phyloP scores from a whole-genome alignment of 2,797 vertebrate genomes.

The Acrocephalus scirpaceus region DNA sequence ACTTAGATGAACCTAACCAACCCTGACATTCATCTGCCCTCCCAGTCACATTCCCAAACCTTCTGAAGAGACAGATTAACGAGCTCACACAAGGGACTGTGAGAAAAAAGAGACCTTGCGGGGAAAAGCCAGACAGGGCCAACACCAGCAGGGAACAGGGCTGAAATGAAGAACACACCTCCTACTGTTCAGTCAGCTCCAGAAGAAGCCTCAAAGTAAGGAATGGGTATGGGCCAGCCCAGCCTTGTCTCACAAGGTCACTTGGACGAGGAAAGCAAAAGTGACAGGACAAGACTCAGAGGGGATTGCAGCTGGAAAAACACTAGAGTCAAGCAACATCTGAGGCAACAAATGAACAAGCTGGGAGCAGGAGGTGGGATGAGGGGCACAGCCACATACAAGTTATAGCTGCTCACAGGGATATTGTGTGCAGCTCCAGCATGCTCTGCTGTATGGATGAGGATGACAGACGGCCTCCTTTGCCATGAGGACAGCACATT shows the following conservation, averaged over 20 bases:
- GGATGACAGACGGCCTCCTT: not conserved
- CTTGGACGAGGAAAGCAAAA: not conserved
- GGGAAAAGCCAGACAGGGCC: not conserved
- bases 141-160: not conserved
- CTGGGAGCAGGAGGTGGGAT: too few relatives aligned
- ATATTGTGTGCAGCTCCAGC: not conserved
- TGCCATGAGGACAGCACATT: not conserved
- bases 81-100: not conserved
- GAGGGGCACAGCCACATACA: not conserved
- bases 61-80: not conserved
- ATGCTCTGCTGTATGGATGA: fast-evolving
- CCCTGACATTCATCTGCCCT: not conserved
- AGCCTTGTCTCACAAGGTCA: not conserved
- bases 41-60: not conserved
- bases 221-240: not conserved
- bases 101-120: not conserved
- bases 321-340: not conserved
- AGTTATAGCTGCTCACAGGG: not conserved
- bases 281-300: not conserved
- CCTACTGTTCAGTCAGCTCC: not conserved
- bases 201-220: not conserved
- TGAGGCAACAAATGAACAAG: slow-evolving; percentile 4
- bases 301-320: not conserved
- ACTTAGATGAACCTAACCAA: not conserved
- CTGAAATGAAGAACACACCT: not conserved